Evolutionary conservation across 2,797 vertebrate genomes (phyloP), one percentile per base, ranked within the genome.

Genomic region (Sitta carolinensis): DNA sequence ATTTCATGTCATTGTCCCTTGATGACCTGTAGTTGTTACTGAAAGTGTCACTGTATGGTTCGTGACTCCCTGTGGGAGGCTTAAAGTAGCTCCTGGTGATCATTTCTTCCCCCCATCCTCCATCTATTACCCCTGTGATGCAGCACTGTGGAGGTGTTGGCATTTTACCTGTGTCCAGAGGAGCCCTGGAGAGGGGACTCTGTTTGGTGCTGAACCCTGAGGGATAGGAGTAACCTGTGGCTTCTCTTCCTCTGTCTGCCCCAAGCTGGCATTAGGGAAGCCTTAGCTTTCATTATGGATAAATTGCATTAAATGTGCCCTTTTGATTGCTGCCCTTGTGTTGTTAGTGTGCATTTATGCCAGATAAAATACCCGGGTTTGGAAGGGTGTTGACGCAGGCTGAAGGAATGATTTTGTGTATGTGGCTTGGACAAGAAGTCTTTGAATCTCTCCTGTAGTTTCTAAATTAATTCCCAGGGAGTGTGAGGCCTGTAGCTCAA

Each of bases 241-340:
- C 57, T 73, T 78, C 29, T 72, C 14, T 17, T 84, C 13, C 11
- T 62, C 15, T 1, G 4, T 13, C 51, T 69, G 20, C 30, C 40
- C 26, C 25, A 73, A 48, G 59, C 36, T 0, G 0, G 21, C 2
- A 1, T 83, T 87, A 40, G 29, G 57, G 68, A 74, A 52, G n/a
- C 25, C 34, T 91, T 67, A 47, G 45, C 54, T 91, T 85, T 89
- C 32, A 5, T 42, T 52, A 32, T 13, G 38, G 47, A 38, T 72
- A 59, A 68, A 75, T 54, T 21, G 29, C 17, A 61, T 63, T 63
- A 40, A 72, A 84, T 2, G 3, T 18, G 11, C 25, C 51, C 22
- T 45, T 62, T 67, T 58, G 43, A n/a, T 59, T 5, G 3, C 55
- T 79, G n/a, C 36, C 14, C 11, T 64, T 0, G 0, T 30, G 64